Conservation (phyloP, 2,888 invertebrate species). For the Amphimallon solstitiale region DNA sequence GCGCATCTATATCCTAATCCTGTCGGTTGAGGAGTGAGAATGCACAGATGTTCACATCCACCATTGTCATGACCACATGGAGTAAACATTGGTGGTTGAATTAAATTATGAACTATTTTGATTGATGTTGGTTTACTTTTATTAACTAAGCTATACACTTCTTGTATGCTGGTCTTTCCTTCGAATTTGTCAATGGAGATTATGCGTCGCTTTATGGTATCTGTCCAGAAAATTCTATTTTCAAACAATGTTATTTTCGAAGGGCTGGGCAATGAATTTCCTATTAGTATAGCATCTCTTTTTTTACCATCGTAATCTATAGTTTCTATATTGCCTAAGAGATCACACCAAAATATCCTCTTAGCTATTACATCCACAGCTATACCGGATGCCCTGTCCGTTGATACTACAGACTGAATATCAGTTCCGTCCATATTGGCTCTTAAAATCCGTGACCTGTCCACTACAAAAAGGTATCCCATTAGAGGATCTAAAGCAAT, state of each 20-base stretch:
- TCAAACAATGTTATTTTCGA: slow-evolving; percentile 86
- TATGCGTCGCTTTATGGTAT: slow-evolving; percentile 88
- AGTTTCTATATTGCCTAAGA: slow-evolving; percentile 94
- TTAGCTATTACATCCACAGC: slow-evolving; percentile 90
- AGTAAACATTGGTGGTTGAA: slow-evolving; percentile 78
- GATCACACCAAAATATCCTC: slow-evolving; percentile 96
- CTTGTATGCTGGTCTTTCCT: slow-evolving; percentile 80
- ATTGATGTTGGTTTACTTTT: slow-evolving; percentile 86
- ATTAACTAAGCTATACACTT: slow-evolving; percentile 82
- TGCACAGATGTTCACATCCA: slow-evolving; percentile 93
- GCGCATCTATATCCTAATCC: slow-evolving; percentile 91
- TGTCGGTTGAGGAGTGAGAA: slow-evolving; percentile 78
- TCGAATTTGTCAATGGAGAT: slow-evolving; percentile 88
- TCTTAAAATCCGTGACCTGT: slow-evolving; percentile 82
- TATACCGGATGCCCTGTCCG: slow-evolving; percentile 93
- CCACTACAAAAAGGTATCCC: slow-evolving; percentile 89
- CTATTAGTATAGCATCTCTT: slow-evolving; percentile 81
- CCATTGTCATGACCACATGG: slow-evolving; percentile 91
- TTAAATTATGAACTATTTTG: slow-evolving; percentile 81
- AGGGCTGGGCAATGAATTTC: slow-evolving; percentile 87
- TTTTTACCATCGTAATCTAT: slow-evolving; percentile 92
- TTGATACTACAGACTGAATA: slow-evolving; percentile 83
- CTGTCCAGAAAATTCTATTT: slow-evolving; percentile 90
- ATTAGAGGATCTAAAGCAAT: slow-evolving; percentile 92
- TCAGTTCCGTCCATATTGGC: slow-evolving; percentile 96